Conservation (phyloP, 2,113 vertebrate genomes). For the Vimba vimba region DNA sequence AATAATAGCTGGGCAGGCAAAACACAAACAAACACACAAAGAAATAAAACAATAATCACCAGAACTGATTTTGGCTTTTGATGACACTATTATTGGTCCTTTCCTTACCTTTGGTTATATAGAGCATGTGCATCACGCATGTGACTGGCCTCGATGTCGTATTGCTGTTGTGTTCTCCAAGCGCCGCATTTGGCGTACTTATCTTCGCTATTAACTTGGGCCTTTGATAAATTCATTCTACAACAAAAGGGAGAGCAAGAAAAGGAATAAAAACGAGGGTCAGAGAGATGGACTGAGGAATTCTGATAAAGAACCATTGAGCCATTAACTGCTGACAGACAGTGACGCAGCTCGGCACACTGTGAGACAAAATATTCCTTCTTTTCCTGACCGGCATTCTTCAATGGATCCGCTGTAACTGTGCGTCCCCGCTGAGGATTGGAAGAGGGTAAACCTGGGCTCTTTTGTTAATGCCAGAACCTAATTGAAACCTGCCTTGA, state of each 20-base stretch:
- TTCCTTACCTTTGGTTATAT: constrained; percentile 72
- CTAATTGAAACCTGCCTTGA: constrained; percentile 52
- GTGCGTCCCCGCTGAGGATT: constrained; percentile 19
- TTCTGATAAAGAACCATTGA: constrained; percentile 48
- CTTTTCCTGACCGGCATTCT: constrained; percentile 30
- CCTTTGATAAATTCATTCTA: constrained; percentile 86
- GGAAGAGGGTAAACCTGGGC: constrained; percentile 16
- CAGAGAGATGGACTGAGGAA: constrained; percentile 58
- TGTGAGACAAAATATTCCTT: constrained; percentile 38
- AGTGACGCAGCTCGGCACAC: constrained; percentile 45
- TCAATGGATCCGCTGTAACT: constrained; percentile 47
- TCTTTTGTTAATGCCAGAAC: constrained; percentile 45
- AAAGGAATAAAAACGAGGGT: constrained; percentile 55
- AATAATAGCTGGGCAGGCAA: background rate
- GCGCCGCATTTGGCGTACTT: constrained; percentile 79
- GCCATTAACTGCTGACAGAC: constrained; percentile 53
- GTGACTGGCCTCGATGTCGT: constrained; percentile 80
- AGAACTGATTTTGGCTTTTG: constrained; percentile 51
- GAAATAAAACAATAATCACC: constrained; percentile 17
- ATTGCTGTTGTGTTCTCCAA: constrained; percentile 84
- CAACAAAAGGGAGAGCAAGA: constrained; percentile 60
- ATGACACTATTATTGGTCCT: constrained; percentile 52
- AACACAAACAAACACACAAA: constrained; percentile 25
- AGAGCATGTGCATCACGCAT: constrained; percentile 83
- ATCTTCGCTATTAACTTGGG: constrained; percentile 82